Percentiles rank a stretch among this genome's conserved stretches.
These are phyloP conservation scores for Nemotelus pantherinus DNA, from an alignment of 2,888 invertebrate genomes.

Conservation along the genomic window DNA sequence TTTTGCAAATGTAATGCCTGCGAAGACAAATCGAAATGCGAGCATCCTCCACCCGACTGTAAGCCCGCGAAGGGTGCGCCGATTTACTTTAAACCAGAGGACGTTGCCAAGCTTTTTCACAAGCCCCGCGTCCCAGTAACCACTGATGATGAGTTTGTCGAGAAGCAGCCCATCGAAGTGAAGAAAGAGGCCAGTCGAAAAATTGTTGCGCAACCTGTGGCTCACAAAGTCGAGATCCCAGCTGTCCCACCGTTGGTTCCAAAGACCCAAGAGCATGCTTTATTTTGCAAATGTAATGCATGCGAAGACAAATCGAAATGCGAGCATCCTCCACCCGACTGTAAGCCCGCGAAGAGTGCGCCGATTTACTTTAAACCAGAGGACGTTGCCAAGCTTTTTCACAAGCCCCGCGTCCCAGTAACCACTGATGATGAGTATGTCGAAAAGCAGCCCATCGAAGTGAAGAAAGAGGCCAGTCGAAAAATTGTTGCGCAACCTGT, in stretches of 20 bases:
- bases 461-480: no score
- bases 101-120: neutral
- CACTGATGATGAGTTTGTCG: neutral
- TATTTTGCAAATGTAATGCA: neutral
- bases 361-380: neutral
- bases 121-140: neutral
- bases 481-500: neutral
- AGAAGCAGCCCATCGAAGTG: neutral
- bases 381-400: neutral
- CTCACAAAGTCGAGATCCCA: neutral
- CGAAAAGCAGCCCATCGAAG: neutral
- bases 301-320: neutral
- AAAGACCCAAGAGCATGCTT: neutral
- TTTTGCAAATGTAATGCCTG: neutral
- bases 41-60: neutral
- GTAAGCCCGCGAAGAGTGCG: neutral
- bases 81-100: neutral
- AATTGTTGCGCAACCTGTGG: neutral
- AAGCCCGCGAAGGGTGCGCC: neutral
- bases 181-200: neutral
- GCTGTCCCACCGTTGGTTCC: neutral
- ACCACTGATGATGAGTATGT: neutral
- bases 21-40: conserved; percentile 4
- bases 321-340: neutral
- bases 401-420: neutral